Evolutionary conservation across 2,113 vertebrate genomes (phyloP), one percentile per base, ranked within the genome.

Genomic region (Phyllopteryx taeniolatus): DNA sequence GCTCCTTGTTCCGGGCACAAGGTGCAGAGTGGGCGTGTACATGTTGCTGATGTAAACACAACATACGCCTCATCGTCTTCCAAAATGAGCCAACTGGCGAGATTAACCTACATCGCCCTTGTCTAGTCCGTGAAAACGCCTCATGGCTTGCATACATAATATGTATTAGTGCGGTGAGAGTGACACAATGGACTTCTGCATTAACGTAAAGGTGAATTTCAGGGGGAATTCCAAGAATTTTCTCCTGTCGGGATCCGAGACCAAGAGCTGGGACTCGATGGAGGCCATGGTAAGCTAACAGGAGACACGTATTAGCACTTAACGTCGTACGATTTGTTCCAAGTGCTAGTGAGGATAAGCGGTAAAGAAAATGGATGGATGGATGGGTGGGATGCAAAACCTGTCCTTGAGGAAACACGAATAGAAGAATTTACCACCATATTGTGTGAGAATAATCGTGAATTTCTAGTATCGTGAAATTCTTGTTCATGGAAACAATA

Each of bases 251-350:
- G 94, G 96, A 83, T 92, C 95, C 14, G 91, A 91, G 81, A 94
- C 86, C 77, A 96, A 94, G 84, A 94, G 94, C 54, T 99, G 97
- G 97, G 95, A 95, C 71, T 95, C 95, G 43, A 92, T 98, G 78
- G 96, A 98, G 91, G 95, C 95, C 81, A 96, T 94, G 96, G 96
- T 98, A 85, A 96, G 95, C 8, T 54, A 20, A 20, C 67, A 51
- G 19, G 4, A 61, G 31, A 61, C 27, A 61, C 33, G 15, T 61
- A 35, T 39, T 33, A 33, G 22, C 3, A 5, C 51, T 6, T 39
- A 3, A 39, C 35, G 35, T 39, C 35, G 35, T 39, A 39, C 35
- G 35, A 39, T 39, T 39, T 39, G 3, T 39, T 39, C 35, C 35
- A 39, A 39, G 35, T 3, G 35, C 35, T 39, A 27, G 27, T 27